Conservation (phyloP, 2,113 vertebrate genomes). For the Raja brachyura region DNA sequence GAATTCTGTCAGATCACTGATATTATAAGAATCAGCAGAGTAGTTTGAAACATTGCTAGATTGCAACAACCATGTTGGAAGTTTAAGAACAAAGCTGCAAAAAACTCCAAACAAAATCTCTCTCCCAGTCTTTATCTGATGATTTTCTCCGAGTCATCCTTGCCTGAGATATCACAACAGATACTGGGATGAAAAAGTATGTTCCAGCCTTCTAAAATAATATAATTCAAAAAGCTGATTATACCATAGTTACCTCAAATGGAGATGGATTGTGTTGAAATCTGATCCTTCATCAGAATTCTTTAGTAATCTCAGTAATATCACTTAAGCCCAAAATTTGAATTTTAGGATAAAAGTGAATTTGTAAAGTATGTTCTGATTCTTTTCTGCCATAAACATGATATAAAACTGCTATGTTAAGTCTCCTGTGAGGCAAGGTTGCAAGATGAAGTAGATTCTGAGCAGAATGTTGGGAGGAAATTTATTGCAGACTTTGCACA, state of each 20-base stretch:
- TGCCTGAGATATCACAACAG: constrained; percentile 29
- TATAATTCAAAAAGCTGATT: constrained; percentile 31
- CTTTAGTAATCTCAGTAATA: constrained; percentile 2
- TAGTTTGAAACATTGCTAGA: constrained; percentile 44
- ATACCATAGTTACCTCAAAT: constrained; percentile 18
- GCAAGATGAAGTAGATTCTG: neutral
- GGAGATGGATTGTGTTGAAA: constrained; percentile 27
- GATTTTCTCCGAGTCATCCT: neutral
- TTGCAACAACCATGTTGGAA: constrained; percentile 42
- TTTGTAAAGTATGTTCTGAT: neutral
- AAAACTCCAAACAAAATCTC: constrained; percentile 41
- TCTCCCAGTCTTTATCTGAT: constrained; percentile 42
- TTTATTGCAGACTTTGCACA: neutral
- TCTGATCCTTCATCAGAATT: neutral
- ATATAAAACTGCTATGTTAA: neutral
- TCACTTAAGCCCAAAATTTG: neutral
- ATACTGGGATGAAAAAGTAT: constrained; percentile 26
- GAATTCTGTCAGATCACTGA: constrained; percentile 36
- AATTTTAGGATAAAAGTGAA: neutral
- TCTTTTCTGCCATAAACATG: neutral
- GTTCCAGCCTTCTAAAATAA: constrained; percentile 23
- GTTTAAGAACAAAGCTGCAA: constrained; percentile 41
- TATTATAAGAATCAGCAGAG: constrained; percentile 39
- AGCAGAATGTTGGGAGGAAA: neutral
- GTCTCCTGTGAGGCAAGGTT: neutral